phyloP scores from a whole-genome alignment of 37 sponge, comb jelly and placozoan species.

The Agelas oroides region DNA sequence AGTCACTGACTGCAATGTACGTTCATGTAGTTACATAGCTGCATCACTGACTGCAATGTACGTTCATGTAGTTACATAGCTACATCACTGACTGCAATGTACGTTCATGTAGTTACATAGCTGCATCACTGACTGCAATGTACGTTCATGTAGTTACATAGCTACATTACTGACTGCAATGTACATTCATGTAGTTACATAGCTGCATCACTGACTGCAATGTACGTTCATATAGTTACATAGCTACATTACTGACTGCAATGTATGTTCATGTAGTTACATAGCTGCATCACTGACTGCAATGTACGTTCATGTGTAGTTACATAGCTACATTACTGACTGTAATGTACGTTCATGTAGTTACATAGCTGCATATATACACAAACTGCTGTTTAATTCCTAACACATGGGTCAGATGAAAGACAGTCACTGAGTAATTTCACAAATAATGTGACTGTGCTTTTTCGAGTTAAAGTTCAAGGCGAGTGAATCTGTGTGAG shows the following conservation, averaged over 20 bases:
- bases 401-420: too few relatives aligned
- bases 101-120: background rate
- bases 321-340: background rate
- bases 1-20: slow-evolving; percentile 33
- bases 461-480: too few relatives aligned
- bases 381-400: too few relatives aligned
- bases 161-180: slow-evolving; percentile 13
- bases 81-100: slow-evolving; percentile 37
- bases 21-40: background rate
- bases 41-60: slow-evolving; percentile 24
- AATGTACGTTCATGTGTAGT: slow-evolving; percentile 4
- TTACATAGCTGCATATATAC: too few relatives aligned
- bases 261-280: slow-evolving; percentile 23
- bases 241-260: slow-evolving; percentile 11
- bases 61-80: background rate
- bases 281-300: background rate
- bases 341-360: slow-evolving; percentile 33
- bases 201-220: slow-evolving; percentile 6
- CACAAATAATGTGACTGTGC: too few relatives aligned
- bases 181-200: slow-evolving; percentile 14
- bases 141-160: background rate
- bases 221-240: background rate
- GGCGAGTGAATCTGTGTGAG: too few relatives aligned
- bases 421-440: too few relatives aligned
- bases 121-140: slow-evolving; percentile 14